Evolutionary conservation across 1,140 invertebrate species (phyloP).

Genomic region (Aphaenogaster ashmeadi): DNA sequence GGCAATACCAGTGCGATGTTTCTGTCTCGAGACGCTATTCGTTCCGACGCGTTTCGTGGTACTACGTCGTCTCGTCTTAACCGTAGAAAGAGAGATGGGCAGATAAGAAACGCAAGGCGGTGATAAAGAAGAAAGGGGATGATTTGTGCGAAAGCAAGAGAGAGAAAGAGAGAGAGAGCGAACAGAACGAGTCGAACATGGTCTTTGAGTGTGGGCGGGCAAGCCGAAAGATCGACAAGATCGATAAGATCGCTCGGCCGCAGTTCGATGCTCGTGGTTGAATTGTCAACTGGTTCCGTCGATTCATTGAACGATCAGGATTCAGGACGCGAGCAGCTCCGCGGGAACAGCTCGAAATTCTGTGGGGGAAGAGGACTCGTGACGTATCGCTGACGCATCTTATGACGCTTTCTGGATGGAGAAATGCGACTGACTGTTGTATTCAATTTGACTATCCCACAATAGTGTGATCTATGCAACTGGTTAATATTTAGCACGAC

Average conservation of each 20-base stretch:
- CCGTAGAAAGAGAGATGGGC: conserved; percentile 43
- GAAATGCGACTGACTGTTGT: neutral
- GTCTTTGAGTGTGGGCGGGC: conserved; percentile 66
- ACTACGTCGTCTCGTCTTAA: conserved; percentile 52
- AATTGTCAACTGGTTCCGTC: conserved; percentile 64
- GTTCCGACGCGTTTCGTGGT: conserved; percentile 35
- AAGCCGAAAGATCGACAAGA: conserved; percentile 70
- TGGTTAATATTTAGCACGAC: neutral
- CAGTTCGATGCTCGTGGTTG: conserved; percentile 60
- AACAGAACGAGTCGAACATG: conserved; percentile 40
- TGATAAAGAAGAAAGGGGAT: conserved; percentile 62
- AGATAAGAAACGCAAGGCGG: conserved; percentile 51
- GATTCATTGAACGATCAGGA: conserved; percentile 57
- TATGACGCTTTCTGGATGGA: neutral
- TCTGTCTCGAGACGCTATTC: conserved; percentile 59
- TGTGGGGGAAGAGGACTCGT: conserved; percentile 4
- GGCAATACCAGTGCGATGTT: conserved; percentile 12
- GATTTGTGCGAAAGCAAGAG: conserved; percentile 29
- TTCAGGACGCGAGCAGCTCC: conserved; percentile 8
- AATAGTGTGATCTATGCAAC: neutral
- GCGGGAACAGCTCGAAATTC: conserved; percentile 27
- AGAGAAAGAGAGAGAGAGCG: conserved; percentile 27
- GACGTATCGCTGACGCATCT: conserved; percentile 1
- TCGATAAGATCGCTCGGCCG: conserved; percentile 64
- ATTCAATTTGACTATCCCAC: conserved; percentile 25